Conservation (phyloP, 2,797 vertebrate genomes). For the Poecile montanus region DNA sequence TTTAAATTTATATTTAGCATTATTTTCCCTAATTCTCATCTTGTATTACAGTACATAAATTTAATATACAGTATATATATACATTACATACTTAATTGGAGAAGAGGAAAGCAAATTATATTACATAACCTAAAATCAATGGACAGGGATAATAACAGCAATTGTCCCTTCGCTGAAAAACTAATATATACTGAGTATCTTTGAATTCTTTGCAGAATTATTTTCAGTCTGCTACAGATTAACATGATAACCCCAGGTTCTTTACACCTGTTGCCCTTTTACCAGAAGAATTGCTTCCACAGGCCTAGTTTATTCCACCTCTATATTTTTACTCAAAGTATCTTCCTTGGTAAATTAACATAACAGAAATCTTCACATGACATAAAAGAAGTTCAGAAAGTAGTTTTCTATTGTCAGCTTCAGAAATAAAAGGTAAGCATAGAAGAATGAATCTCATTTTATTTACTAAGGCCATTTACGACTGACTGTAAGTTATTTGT, state of each 20-base stretch:
- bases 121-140: not conserved
- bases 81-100: not conserved
- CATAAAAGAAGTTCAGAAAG: not conserved
- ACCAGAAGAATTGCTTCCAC: not conserved
- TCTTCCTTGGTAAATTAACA: not conserved
- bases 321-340: not conserved
- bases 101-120: not conserved
- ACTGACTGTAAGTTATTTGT: not conserved
- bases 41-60: not conserved
- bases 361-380: not conserved
- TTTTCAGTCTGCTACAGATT: not conserved
- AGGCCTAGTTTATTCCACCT: not conserved
- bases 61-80: not conserved
- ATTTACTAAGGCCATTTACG: not conserved
- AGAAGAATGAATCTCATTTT: not conserved
- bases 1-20: not conserved
- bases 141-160: not conserved
- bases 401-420: not conserved
- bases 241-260: not conserved
- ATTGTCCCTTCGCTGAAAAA: not conserved
- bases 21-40: not conserved
- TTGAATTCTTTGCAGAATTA: not conserved
- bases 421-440: not conserved
- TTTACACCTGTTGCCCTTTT: not conserved
- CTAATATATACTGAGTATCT: not conserved